Evolutionary conservation across 2,797 vertebrate genomes (phyloP).

Genomic region (Otolemur crassicaudatus): DNA sequence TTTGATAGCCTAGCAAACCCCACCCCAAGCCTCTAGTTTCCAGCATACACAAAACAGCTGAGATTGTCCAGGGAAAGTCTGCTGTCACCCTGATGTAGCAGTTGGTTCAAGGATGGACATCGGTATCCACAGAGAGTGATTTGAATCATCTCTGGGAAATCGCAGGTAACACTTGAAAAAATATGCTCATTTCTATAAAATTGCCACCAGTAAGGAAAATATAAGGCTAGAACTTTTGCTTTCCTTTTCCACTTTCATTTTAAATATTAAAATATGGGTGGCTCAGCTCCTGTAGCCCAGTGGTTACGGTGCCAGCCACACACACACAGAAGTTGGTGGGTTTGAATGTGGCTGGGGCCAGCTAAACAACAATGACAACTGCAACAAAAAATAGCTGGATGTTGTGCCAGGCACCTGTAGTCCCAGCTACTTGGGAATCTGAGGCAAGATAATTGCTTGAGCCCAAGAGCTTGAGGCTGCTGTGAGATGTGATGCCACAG

Average conservation of each 20-base stretch:
- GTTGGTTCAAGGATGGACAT: not conserved
- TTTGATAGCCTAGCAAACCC: not conserved
- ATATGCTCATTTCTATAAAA: not conserved
- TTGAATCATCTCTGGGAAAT: not conserved
- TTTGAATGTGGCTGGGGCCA: no score
- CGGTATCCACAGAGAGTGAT: not conserved
- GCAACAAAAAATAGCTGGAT: no score
- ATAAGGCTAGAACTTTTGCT: not conserved
- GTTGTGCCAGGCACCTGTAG: no score
- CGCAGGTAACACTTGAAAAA: not conserved
- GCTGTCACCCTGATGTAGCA: not conserved
- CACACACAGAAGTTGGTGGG: no score
- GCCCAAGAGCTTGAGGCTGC: no score
- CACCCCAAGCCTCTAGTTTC: not conserved
- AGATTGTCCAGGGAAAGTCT: not conserved
- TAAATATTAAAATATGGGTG: not conserved
- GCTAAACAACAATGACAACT: no score
- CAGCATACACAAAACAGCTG: not conserved
- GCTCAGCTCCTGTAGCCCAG: no score
- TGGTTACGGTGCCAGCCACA: no score
- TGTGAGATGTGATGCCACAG: no score
- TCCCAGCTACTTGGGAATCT: no score
- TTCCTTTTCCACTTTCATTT: not conserved
- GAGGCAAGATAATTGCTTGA: no score
- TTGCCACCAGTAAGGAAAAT: not conserved